phyloP scores from a whole-genome alignment of 2,888 invertebrate species.

The Steromphala cineraria region DNA sequence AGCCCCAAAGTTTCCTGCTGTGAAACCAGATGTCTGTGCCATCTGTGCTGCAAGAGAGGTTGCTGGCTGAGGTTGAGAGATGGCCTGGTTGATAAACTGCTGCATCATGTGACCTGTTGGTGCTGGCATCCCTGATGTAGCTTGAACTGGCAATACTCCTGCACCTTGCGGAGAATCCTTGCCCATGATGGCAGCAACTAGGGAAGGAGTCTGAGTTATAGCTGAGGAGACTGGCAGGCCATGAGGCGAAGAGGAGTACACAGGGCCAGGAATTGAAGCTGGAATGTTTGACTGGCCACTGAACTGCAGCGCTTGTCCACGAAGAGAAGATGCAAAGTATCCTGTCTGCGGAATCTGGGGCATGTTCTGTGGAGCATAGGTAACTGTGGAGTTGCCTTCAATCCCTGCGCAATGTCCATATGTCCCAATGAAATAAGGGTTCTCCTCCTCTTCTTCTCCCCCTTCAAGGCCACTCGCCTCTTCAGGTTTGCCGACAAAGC shows the following conservation, averaged over 20 bases:
- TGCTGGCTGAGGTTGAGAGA: constrained; percentile 10
- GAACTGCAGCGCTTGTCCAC: constrained; percentile 64
- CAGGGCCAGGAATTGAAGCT: constrained; percentile 58
- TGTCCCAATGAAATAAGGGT: constrained; percentile 57
- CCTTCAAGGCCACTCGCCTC: constrained; percentile 75
- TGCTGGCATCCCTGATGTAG: background rate
- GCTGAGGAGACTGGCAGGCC: background rate
- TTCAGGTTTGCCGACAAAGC: constrained; percentile 34
- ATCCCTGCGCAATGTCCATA: constrained; percentile 61
- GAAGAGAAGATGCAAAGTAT: constrained; percentile 56
- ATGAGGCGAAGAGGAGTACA: constrained; percentile 56
- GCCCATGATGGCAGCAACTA: background rate
- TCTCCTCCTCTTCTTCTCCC: constrained; percentile 36
- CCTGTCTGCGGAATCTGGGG: constrained; percentile 43
- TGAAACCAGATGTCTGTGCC: background rate
- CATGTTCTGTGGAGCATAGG: constrained; percentile 51
- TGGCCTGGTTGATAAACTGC: background rate
- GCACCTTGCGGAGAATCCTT: background rate
- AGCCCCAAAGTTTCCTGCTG: background rate
- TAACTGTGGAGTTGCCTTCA: constrained; percentile 60
- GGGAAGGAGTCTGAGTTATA: constrained; percentile 14
- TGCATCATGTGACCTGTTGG: background rate
- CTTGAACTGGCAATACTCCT: background rate
- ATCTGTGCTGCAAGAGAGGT: background rate
- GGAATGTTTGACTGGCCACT: constrained; percentile 36